These are phyloP conservation scores for Sphaerophoria taeniata DNA, from an alignment of 2,888 invertebrate species.

Conservation along the genomic window DNA sequence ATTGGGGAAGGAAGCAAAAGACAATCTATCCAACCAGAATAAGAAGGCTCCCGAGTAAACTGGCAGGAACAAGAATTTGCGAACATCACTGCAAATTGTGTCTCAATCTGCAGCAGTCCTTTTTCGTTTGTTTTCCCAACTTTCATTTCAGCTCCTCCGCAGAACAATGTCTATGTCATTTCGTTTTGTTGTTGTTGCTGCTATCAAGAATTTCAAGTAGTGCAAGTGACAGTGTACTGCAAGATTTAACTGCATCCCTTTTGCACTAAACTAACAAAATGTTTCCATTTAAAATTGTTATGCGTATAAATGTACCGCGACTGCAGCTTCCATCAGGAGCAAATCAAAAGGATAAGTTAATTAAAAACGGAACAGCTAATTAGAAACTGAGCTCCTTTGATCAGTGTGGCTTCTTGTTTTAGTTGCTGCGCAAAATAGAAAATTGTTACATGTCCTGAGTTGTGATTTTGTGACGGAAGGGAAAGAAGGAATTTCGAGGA, in stretches of 20 bases:
- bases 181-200: constrained; percentile 14
- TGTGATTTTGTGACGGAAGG: background rate
- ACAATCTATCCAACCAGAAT: constrained; percentile 74
- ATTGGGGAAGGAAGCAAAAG: constrained; percentile 73
- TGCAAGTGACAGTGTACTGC: constrained; percentile 51
- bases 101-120: constrained; percentile 74
- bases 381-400: constrained; percentile 64
- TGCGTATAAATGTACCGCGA: constrained; percentile 60
- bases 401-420: constrained; percentile 49
- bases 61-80: constrained; percentile 75
- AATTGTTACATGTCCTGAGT: constrained; percentile 22
- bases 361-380: constrained; percentile 73
- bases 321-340: constrained; percentile 41
- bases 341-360: constrained; percentile 71
- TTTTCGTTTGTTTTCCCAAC: constrained; percentile 50
- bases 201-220: constrained; percentile 24
- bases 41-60: constrained; percentile 74
- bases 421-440: background rate
- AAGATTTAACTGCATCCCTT: constrained; percentile 18
- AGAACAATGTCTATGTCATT: constrained; percentile 43
- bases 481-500: constrained; percentile 39
- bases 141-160: constrained; percentile 24
- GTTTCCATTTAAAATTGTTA: constrained; percentile 32
- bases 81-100: constrained; percentile 75
- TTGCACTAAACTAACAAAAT: constrained; percentile 4